Conservation (phyloP, 2,797 vertebrate species). For the Tamandua tetradactyla region DNA sequence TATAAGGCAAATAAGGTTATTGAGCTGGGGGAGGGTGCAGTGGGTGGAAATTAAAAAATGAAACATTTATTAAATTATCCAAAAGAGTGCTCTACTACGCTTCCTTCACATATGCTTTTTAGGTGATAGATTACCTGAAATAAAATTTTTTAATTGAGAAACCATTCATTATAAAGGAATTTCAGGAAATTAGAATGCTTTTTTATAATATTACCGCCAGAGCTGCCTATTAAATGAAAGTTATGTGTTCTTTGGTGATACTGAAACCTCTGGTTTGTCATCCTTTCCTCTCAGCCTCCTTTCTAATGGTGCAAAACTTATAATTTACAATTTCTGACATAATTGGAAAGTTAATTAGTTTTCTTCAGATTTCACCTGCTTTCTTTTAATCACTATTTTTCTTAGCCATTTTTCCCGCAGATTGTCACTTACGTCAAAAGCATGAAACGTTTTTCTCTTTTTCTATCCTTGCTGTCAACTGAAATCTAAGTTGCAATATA, state of each 20-base stretch:
- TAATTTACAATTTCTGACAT: slow-evolving; percentile 79
- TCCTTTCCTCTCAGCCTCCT: slow-evolving; percentile 56
- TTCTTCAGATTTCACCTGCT: slow-evolving; percentile 81
- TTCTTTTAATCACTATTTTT: slow-evolving; percentile 69
- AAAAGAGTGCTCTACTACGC: slow-evolving; percentile 57
- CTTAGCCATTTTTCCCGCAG: slow-evolving; percentile 1
- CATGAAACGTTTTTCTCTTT: slow-evolving; percentile 6
- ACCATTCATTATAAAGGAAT: slow-evolving; percentile 74
- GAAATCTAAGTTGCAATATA: background rate
- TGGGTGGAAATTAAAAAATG: slow-evolving; percentile 78
- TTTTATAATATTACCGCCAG: slow-evolving; percentile 60
- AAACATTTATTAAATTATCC: slow-evolving; percentile 83
- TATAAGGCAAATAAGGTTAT: slow-evolving; percentile 65
- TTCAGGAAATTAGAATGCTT: slow-evolving; percentile 74
- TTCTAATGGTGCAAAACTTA: slow-evolving; percentile 71
- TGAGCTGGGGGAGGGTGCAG: slow-evolving; percentile 61
- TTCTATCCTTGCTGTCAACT: slow-evolving; percentile 54
- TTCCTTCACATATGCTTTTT: slow-evolving; percentile 71
- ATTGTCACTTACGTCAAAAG: slow-evolving; percentile 57
- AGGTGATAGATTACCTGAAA: slow-evolving; percentile 79
- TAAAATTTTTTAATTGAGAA: slow-evolving; percentile 78
- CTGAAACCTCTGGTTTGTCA: slow-evolving; percentile 64
- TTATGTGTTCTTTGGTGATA: slow-evolving; percentile 64
- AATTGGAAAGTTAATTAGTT: slow-evolving; percentile 83
- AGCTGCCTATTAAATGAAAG: slow-evolving; percentile 68